Evolutionary conservation across 2,113 vertebrate species (phyloP).

Genomic region (Notothenia coriiceps): DNA sequence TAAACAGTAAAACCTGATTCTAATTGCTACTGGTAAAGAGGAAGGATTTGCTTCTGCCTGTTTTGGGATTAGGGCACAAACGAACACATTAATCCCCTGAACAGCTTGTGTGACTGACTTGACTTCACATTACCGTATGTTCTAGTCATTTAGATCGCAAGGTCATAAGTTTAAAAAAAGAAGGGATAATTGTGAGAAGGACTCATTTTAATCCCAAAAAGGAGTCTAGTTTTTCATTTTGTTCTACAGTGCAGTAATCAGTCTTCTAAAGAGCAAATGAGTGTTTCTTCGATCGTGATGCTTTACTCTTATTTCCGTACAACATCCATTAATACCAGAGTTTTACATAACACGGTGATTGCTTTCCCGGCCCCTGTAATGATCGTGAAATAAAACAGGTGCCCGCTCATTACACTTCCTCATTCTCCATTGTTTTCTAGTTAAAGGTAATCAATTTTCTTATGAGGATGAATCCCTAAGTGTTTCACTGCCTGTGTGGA

Average conservation of each 20-base stretch:
- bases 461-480: constrained; percentile 67
- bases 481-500: constrained; percentile 64
- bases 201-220: constrained; percentile 8
- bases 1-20: constrained; percentile 39
- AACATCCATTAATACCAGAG: constrained; percentile 58
- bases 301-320: constrained; percentile 39
- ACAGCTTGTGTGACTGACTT: constrained; percentile 9
- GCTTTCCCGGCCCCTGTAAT: constrained; percentile 64
- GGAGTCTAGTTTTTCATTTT: constrained; percentile 32
- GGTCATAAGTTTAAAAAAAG: not conserved
- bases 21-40: constrained; percentile 46
- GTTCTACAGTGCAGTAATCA: constrained; percentile 28
- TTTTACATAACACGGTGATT: constrained; percentile 62
- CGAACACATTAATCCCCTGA: constrained; percentile 44
- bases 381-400: constrained; percentile 68
- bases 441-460: constrained; percentile 81
- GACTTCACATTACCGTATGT: constrained; percentile 25
- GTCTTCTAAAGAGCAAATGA: constrained; percentile 29
- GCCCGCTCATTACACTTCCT: constrained; percentile 68
- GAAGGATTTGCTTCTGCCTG: constrained; percentile 6
- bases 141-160: not conserved
- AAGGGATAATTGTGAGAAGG: not conserved
- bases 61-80: constrained; percentile 46
- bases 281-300: constrained; percentile 26
- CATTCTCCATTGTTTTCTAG: constrained; percentile 74